A percentile compares a stretch with the other conserved stretches of the same genome.
phyloP scores from a whole-genome alignment of 2,113 vertebrate genomes.

The Emydocephalus ijimae region DNA sequence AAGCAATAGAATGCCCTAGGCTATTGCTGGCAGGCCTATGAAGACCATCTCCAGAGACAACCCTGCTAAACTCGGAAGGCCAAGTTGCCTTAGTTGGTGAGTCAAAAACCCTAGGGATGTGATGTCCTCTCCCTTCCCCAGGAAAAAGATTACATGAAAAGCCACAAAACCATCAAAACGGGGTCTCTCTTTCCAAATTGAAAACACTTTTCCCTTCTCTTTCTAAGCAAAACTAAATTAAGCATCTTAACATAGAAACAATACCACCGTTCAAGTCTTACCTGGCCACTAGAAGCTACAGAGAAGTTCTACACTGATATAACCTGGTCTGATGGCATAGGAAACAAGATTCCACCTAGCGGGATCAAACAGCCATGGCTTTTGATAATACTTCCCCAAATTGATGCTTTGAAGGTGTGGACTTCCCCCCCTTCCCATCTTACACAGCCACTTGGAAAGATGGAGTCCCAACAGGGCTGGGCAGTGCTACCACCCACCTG shows the following conservation, averaged over 20 bases:
- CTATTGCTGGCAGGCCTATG: not conserved
- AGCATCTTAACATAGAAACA: not conserved
- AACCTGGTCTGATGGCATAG: no score
- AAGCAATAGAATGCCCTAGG: not conserved
- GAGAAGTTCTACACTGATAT: not conserved
- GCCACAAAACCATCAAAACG: not conserved
- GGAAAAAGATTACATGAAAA: not conserved
- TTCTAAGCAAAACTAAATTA: not conserved
- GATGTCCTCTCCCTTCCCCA: not conserved
- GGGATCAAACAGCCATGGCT: no score
- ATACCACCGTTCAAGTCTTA: not conserved
- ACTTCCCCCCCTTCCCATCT: not conserved
- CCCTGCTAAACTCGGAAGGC: not conserved
- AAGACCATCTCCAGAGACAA: not conserved
- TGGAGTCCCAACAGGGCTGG: not conserved
- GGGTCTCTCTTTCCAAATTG: not conserved
- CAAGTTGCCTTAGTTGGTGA: not conserved
- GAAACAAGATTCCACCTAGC: not conserved
- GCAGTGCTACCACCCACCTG: conserved; percentile 73
- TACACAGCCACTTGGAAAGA: not conserved
- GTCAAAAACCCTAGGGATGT: not conserved
- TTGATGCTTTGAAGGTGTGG: not conserved
- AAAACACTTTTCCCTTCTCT: not conserved
- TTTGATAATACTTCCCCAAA: not conserved
- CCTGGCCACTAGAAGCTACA: not conserved